Evolutionary conservation across 1,140 invertebrate genomes (phyloP).

Genomic region (Papilio helenus): DNA sequence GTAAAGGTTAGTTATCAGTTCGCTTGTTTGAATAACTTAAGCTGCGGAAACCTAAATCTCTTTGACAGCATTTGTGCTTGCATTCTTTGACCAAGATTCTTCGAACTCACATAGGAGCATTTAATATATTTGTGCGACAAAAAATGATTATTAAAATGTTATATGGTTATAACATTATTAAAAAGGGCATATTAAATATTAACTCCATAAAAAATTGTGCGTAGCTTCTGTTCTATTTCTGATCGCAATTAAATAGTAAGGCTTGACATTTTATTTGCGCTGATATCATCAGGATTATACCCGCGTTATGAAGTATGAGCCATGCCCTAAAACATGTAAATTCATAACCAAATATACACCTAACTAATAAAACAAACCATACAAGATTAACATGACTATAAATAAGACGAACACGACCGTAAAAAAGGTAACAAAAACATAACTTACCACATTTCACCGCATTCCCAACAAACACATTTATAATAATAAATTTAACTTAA

Average conservation of each 20-base stretch:
- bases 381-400: constrained; percentile 31
- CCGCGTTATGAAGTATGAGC: too few relatives aligned
- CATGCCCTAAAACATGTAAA: neutral
- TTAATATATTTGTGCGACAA: too few relatives aligned
- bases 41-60: neutral
- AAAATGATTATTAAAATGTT: too few relatives aligned
- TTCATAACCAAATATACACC: neutral
- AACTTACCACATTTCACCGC: constrained; percentile 40
- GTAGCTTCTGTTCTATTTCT: neutral
- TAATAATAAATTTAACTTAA: neutral
- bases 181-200: neutral
- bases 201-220: neutral
- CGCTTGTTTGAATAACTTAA: neutral
- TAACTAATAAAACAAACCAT: constrained; percentile 25
- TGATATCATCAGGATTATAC: too few relatives aligned
- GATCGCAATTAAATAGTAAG: neutral
- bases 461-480: constrained; percentile 33
- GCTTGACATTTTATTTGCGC: too few relatives aligned
- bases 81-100: neutral
- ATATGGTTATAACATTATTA: too few relatives aligned
- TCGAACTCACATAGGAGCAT: neutral
- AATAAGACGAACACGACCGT: constrained; percentile 25
- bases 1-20: neutral
- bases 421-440: constrained; percentile 37
- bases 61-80: neutral